Evolutionary conservation across 2,113 vertebrate species (phyloP), one percentile per base, ranked within the genome.

Genomic region (Takifugu flavidus): DNA sequence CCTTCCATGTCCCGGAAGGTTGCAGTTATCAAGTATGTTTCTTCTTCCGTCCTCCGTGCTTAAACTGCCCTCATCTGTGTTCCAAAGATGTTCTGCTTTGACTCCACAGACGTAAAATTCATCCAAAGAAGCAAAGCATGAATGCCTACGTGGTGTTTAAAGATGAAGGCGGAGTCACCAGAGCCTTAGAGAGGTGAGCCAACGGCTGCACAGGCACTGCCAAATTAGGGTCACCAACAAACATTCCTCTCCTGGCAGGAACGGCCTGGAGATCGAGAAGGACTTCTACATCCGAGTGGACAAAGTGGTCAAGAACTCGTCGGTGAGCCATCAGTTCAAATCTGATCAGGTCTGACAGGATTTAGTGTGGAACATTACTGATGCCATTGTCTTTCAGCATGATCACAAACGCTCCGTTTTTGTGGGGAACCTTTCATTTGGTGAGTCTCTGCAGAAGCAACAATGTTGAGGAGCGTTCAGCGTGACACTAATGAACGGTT

Each of bases 71-170:
- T 1, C 6, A 13, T 25, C 14, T 20, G 8, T 6, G 10, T 14
- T 10, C 51, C 6, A 55, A 44, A 15, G 1, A 25, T 1, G 2
- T 49, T 25, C 2, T 44, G 1, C 60, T 25, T 7, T 7, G 6
- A 1, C 49, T 20, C 65, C 39, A 0, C 75, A 99, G 97, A 65
- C 93, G 88, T 20, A 92, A 94, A 79, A 29, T 93, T 56, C 94
- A 98, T 67, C 93, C 95, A 0, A 92, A 93, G 47, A 90, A 82
- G 14, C 93, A 93, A 56, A 95, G 88, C 12, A 20, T 98, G 15
- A 98, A 98, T 5, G 95, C 95, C 8, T 99, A 99, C 0, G 68
- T 99, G 2, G 94, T 99, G n/a, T 99, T 98, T 71, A 92, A 91
- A 53, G 89, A 94, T 0, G 87, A 94, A 39, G 71, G 76, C 0